These are phyloP conservation scores for Enoplolaimus lenunculus DNA, from an alignment of 2,888 invertebrate species.

Conservation along the genomic window DNA sequence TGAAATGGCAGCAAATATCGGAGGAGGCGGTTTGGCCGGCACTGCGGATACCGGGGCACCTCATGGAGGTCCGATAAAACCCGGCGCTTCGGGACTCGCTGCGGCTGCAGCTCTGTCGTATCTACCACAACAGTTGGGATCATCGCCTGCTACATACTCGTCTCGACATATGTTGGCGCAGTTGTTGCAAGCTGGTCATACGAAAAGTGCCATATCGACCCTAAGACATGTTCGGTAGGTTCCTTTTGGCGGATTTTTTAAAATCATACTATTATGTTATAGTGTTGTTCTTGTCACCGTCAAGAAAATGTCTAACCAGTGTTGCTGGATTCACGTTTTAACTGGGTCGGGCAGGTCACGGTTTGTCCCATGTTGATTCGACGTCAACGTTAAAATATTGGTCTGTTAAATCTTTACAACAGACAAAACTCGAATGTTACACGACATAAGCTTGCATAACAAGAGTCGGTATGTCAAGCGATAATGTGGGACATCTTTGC, in stretches of 20 bases:
- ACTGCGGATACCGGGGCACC: not conserved
- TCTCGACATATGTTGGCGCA: not conserved
- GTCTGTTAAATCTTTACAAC: too few species aligned
- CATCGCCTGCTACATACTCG: constrained; percentile 8
- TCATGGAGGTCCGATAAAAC: not conserved
- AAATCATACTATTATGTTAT: too few species aligned
- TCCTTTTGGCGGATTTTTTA: not conserved
- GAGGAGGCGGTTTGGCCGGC: not conserved
- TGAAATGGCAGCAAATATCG: constrained; percentile 25
- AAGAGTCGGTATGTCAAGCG: too few species aligned
- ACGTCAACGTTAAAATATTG: too few species aligned
- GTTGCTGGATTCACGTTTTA: too few species aligned
- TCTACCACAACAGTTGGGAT: constrained; percentile 16
- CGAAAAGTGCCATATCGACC: not conserved
- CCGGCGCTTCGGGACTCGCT: not conserved
- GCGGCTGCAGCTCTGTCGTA: not conserved
- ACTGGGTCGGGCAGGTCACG: too few species aligned
- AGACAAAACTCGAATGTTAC: too few species aligned
- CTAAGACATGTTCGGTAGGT: not conserved
- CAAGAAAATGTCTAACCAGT: too few species aligned
- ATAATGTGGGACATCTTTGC: too few species aligned
- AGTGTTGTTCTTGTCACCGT: too few species aligned
- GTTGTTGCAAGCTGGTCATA: not conserved
- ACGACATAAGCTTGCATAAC: too few species aligned
- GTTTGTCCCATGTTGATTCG: too few species aligned